phyloP scores from a whole-genome alignment of 2,797 vertebrate species.

The Vultur gryphus region DNA sequence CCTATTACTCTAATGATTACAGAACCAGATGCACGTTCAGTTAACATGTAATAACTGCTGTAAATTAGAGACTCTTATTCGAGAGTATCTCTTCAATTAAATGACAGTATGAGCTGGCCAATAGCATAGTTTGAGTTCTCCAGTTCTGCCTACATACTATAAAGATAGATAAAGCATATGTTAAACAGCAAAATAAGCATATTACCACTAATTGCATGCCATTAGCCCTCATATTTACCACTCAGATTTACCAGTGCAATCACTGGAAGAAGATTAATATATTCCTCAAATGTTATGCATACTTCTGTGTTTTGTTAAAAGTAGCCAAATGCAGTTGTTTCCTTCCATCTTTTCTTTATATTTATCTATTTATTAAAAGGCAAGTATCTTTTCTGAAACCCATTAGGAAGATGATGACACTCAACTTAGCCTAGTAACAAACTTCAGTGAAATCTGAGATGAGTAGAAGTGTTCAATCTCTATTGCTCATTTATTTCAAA shows the following conservation, averaged over 20 bases:
- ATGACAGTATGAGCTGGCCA: neutral
- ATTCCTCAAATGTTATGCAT: neutral
- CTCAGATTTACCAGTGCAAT: neutral
- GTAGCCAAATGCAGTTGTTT: neutral
- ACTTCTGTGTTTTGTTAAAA: neutral
- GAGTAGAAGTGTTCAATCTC: neutral
- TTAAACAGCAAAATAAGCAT: neutral
- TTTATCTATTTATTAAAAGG: neutral
- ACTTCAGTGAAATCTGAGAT: neutral
- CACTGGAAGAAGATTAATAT: neutral
- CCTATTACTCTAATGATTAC: neutral
- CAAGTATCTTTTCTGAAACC: neutral
- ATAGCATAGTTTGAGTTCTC: neutral
- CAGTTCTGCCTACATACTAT: neutral
- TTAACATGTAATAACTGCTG: neutral
- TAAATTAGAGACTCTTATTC: neutral
- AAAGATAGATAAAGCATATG: neutral
- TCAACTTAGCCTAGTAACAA: neutral
- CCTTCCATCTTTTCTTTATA: neutral
- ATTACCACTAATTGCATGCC: neutral
- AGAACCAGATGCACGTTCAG: rapidly evolving
- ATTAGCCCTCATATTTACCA: neutral
- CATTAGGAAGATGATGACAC: neutral
- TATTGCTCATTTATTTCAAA: neutral
- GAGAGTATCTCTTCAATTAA: neutral